Evolutionary conservation across 2,113 vertebrate genomes (phyloP).

Genomic region (Oceanodroma tethys): DNA sequence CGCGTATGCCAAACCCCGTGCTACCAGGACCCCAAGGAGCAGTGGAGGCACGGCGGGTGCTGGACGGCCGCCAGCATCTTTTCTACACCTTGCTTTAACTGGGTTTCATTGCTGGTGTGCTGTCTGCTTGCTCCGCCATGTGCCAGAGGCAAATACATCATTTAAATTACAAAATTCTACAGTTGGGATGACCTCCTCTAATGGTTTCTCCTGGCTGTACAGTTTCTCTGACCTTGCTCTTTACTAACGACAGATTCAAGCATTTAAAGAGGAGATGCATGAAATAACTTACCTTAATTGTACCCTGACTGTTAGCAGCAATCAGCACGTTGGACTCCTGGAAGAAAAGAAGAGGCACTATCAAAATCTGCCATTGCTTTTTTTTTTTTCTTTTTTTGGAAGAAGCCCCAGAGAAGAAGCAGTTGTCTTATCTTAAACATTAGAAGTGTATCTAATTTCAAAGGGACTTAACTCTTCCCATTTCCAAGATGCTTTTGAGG

Average conservation of each 20-base stretch:
- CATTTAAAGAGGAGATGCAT: neutral
- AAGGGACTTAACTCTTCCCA: slow-evolving; percentile 5
- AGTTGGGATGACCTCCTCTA: neutral
- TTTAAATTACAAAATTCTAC: neutral
- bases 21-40: neutral
- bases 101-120: neutral
- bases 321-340: slow-evolving; percentile 98
- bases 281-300: slow-evolving; percentile 92
- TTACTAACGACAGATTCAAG: neutral
- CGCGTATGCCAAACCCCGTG: neutral
- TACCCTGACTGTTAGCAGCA: slow-evolving; percentile 99
- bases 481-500: neutral
- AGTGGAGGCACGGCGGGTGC: accelerated
- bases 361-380: slow-evolving; percentile 7
- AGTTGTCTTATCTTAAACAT: neutral
- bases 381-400: neutral
- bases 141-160: neutral
- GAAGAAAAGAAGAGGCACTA: slow-evolving; percentile 63
- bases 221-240: neutral
- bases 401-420: neutral
- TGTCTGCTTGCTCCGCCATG: neutral
- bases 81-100: neutral
- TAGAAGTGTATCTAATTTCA: neutral
- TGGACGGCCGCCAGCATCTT: neutral
- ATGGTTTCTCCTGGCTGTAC: neutral